Conservation (phyloP, 2,888 invertebrate genomes). For the Andrena minutula region DNA sequence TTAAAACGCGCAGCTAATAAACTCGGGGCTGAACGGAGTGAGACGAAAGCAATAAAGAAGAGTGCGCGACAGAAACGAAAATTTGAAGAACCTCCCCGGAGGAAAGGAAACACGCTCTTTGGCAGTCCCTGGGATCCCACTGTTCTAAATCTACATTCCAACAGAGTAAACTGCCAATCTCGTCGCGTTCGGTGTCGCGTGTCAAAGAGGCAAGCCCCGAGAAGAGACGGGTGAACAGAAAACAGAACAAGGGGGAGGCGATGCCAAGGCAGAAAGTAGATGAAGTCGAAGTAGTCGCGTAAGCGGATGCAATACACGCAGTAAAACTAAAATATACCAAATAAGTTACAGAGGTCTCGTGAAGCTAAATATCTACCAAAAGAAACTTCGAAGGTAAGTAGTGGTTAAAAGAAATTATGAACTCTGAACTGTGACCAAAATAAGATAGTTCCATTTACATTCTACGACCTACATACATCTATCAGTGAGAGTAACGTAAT, state of each 20-base stretch:
- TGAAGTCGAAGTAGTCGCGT: background rate
- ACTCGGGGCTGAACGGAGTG: background rate
- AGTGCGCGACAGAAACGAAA: constrained; percentile 2
- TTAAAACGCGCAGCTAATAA: constrained; percentile 32
- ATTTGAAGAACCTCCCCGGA: background rate
- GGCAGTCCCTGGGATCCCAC: background rate
- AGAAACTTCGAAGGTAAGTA: too few species aligned
- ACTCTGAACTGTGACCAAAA: too few species aligned
- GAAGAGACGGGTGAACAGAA: background rate
- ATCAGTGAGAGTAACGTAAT: too few species aligned
- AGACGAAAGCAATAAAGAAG: background rate
- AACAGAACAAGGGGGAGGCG: background rate
- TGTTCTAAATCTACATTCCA: background rate
- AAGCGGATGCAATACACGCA: background rate
- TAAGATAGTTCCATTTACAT: too few species aligned
- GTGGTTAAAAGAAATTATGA: too few species aligned
- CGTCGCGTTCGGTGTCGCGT: constrained; percentile 9
- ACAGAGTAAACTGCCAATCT: constrained; percentile 22
- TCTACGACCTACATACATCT: too few species aligned
- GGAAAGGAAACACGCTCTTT: constrained; percentile 3
- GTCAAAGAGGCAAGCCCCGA: constrained; percentile 8
- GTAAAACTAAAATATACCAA: too few species aligned
- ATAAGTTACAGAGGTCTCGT: too few species aligned
- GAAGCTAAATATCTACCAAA: too few species aligned
- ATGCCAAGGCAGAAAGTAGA: background rate